Base-by-base conservation (phyloP, 2,888 invertebrate genomes). In the Argyresthia goedartella region DNA sequence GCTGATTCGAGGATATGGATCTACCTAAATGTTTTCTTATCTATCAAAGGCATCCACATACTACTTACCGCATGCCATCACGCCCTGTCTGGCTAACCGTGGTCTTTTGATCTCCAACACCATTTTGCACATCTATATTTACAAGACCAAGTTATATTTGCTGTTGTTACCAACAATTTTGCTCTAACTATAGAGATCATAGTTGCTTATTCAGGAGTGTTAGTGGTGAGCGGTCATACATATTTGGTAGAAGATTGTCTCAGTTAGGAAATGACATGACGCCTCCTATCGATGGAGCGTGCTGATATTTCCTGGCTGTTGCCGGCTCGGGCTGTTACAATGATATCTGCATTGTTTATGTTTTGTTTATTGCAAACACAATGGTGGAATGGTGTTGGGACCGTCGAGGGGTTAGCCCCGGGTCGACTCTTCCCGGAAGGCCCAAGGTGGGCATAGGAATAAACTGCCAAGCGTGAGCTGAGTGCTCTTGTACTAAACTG, bases 1-100 rank as follows among this genome's bases (percentile, higher is more conserved):
- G 50, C 47, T 50, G 42, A 51, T 36, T 35, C 41, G 45, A 43
- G 49, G n/a, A 54, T 52, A 48, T 46, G 14, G 35, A n/a, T n/a
- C n/a, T n/a, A n/a, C 33, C 36, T 36, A 39, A 49, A 46, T 46
- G 47, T 47, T 50, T 54, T 57, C 60, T 75, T 82, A 82, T 84
- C 81, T 75, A 70, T 71, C 59, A 60, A 62, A 78, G 70, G 69
- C 76, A 81, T 79, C 79, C 46, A n/a, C 72, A 60, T 57, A 60
- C 57, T 63, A 65, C 64, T 49, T 61, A 61, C 66, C 63, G 68
- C 74, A 70, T 76, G 63, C 74, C 76, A 60, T 68, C 73, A 75
- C 64, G 62, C 56, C 52, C 6, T 63, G 65, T 53, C 61, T 56
- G 55, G 61, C 25, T 25, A 59, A 66, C 66, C 64, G 61, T 65